Evolutionary conservation across 2,888 invertebrate genomes (phyloP), one percentile per base, ranked within the genome.

Genomic region (Hyposoter dolosus): DNA sequence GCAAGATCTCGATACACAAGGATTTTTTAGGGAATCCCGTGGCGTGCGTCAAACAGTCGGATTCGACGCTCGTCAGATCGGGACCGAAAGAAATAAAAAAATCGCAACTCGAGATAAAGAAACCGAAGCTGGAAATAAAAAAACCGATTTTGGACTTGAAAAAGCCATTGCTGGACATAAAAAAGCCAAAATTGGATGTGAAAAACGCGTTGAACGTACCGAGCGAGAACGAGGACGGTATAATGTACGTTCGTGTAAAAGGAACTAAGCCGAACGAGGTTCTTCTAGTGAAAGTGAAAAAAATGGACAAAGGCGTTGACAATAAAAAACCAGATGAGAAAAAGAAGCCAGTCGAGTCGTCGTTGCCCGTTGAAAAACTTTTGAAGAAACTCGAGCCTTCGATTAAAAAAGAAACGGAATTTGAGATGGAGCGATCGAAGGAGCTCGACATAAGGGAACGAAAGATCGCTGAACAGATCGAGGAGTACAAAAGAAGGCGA

Each of bases 171-270:
- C 12, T 60, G 15, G 60, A 60, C 1, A 60, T 60, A 60, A 60
- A 93, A 89, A 89, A 92, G 66, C 93, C 91, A 85, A 93, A 92
- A 86, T 85, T 93, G 32, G 90, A 92, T 87, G 83, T 93, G 71
- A 88, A 91, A 63, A 92, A 92, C 87, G 89, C 92, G 0, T 76
- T 93, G 19, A 93, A 87, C 50, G 89, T 92, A 28, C 85, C 89
- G 15, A 89, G 85, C 12, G 87, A 89, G n/a, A 89, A 91, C 40
- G 92, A 94, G 84, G 91, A 93, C 75, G 94, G 94, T 17, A 91
- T 94, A 47, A 94, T 94, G 93, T 94, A 94, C 60, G 93, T 94
- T 32, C 93, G 94, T 40, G 92, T 94, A 3, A 93, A 94, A 65
- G 94, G 94, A 28, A 90, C 92, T 0, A 94, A 92, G 45, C 94